Evolutionary conservation across 2,113 vertebrate species (phyloP).

Genomic region (Gadus macrocephalus): DNA sequence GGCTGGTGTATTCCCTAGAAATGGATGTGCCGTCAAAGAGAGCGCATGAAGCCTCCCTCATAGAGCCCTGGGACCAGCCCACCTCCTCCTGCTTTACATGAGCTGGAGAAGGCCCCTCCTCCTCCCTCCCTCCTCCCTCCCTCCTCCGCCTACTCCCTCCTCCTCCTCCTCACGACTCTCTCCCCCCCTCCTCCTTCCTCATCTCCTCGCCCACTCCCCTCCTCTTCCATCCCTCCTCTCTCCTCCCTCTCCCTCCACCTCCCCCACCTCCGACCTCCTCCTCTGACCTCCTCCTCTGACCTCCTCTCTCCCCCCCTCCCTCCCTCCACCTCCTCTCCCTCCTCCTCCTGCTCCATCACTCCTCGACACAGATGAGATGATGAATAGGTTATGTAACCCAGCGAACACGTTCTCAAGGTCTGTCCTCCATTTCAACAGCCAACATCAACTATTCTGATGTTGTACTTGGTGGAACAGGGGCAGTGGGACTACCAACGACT

Average conservation of each 20-base stretch:
- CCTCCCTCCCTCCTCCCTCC: not conserved
- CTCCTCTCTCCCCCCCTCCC: not conserved
- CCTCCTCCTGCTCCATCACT: not conserved
- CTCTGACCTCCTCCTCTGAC: conserved; percentile 1
- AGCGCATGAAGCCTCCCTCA: conserved; percentile 61
- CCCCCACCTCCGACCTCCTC: not conserved
- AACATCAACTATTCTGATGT: too few species aligned
- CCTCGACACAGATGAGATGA: conserved; percentile 40
- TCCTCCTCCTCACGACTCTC: not conserved
- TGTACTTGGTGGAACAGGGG: too few species aligned
- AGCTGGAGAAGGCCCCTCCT: not conserved
- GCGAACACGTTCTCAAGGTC: conserved; percentile 16
- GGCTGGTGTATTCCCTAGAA: conserved; percentile 55
- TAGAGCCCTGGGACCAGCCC: conserved; percentile 49
- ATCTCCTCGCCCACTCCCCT: not conserved
- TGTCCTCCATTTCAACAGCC: conserved; percentile 18
- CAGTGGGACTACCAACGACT: too few species aligned
- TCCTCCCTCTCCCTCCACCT: conserved; percentile 31
- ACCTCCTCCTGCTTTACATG: conserved; percentile 45
- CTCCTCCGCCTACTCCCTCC: not conserved
- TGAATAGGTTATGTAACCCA: conserved; percentile 27
- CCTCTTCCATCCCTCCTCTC: not conserved
- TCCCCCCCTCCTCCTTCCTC: not conserved
- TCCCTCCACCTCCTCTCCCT: not conserved
- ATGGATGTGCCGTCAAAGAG: conserved; percentile 60